These are phyloP conservation scores for Glaucomys volans DNA, from an alignment of 2,113 vertebrate species.

Conservation along the genomic window DNA sequence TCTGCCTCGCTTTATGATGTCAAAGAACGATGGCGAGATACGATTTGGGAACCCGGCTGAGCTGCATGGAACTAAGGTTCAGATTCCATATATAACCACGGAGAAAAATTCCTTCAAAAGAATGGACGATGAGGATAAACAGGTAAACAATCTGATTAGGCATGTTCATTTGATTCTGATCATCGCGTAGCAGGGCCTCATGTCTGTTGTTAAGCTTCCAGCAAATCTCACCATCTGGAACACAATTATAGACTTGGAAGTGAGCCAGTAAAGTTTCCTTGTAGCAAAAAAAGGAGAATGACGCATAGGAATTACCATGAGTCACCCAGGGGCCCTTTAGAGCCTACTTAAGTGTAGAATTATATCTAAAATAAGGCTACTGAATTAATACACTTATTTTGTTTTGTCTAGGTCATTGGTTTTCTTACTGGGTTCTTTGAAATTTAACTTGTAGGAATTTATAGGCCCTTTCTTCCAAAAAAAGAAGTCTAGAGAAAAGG, in stretches of 20 bases:
- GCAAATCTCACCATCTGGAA: constrained; percentile 65
- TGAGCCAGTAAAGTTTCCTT: constrained; percentile 60
- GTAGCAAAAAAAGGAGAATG: constrained; percentile 6
- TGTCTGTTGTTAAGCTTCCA: constrained; percentile 57
- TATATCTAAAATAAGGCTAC: constrained; percentile 21
- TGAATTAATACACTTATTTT: not conserved
- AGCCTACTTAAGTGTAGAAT: constrained; percentile 14
- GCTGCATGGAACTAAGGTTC: constrained; percentile 86
- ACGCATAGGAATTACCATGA: constrained; percentile 36
- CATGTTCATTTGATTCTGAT: constrained; percentile 45
- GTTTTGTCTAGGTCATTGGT: constrained; percentile 52
- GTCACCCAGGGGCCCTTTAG: not conserved
- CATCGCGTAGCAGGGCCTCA: not conserved
- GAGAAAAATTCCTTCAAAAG: constrained; percentile 90
- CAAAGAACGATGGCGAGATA: constrained; percentile 91
- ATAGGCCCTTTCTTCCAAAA: not conserved
- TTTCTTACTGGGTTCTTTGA: constrained; percentile 62
- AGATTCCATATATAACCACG: constrained; percentile 84
- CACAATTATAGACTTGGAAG: constrained; percentile 61
- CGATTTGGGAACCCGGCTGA: constrained; percentile 88
- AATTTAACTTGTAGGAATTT: constrained; percentile 56
- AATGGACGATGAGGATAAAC: constrained; percentile 89
- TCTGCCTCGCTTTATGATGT: constrained; percentile 92
- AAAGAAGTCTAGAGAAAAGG: not conserved
- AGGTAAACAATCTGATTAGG: constrained; percentile 86